Percentiles rank a stretch among this genome's conserved stretches.
These are phyloP conservation scores for Campoletis raptor DNA, from an alignment of 2,888 invertebrate genomes.

Conservation along the genomic window DNA sequence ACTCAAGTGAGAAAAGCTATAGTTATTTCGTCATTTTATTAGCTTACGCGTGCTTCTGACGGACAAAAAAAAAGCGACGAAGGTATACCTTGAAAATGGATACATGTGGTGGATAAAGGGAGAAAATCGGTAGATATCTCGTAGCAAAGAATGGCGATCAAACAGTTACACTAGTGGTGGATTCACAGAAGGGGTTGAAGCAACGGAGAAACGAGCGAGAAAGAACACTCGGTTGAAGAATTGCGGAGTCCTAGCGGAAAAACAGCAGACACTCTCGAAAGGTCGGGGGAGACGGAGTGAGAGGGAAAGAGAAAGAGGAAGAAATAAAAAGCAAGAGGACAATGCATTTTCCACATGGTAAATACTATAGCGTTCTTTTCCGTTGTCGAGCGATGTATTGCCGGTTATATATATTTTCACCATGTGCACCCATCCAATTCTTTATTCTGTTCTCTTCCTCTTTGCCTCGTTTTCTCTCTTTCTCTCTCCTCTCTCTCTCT, in stretches of 20 bases:
- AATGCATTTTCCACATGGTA: conserved; percentile 60
- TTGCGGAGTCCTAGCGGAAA: conserved; percentile 60
- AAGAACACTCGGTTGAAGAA: conserved; percentile 56
- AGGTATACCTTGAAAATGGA: neutral
- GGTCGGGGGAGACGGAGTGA: conserved; percentile 28
- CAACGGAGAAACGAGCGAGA: conserved; percentile 52
- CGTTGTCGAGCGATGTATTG: conserved; percentile 55
- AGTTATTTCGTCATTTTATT: neutral
- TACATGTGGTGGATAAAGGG: conserved; percentile 12
- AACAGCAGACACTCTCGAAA: conserved; percentile 59
- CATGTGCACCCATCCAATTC: conserved; percentile 51
- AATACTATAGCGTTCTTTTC: conserved; percentile 48
- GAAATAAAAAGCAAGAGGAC: conserved; percentile 14
- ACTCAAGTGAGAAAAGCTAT: neutral
- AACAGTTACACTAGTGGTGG: conserved; percentile 18
- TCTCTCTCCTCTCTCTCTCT: conserved; percentile 5
- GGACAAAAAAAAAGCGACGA: neutral
- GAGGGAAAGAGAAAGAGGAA: conserved; percentile 1
- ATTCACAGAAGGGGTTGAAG: conserved; percentile 18
- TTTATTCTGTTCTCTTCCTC: conserved; percentile 37
- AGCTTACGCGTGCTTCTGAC: neutral
- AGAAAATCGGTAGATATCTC: conserved; percentile 15
- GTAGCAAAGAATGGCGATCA: conserved; percentile 44
- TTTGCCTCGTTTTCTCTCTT: conserved; percentile 1
- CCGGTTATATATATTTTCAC: conserved; percentile 34